These are phyloP conservation scores for Apteryx owenii DNA, from an alignment of 2,113 vertebrate species.

Conservation along the genomic window DNA sequence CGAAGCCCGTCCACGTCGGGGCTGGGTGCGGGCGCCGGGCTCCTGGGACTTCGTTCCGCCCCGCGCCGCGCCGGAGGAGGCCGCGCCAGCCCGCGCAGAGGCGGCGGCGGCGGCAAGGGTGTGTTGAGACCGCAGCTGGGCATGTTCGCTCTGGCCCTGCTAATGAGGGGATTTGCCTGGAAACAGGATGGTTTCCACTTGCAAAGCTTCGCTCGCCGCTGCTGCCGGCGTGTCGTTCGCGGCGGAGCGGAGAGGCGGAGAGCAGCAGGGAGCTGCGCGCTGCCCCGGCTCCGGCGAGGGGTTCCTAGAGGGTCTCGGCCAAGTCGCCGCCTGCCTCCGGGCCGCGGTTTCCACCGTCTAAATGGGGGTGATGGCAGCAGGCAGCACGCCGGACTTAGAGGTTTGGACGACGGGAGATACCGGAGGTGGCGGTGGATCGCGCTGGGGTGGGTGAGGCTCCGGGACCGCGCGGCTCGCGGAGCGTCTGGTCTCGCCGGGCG, in stretches of 20 bases:
- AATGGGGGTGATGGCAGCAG: background rate
- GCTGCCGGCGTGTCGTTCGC: background rate
- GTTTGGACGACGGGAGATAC: background rate
- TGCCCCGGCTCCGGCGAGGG: accelerated
- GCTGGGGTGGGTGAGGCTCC: background rate
- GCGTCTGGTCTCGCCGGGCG: background rate
- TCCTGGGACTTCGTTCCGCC: accelerated
- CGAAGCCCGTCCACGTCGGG: too few species aligned
- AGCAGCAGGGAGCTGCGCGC: background rate
- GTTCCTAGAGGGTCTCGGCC: background rate
- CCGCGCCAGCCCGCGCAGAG: background rate
- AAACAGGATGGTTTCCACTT: background rate
- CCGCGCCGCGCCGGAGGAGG: background rate
- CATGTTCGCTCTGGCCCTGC: background rate
- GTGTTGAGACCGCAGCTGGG: background rate
- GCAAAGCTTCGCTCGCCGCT: background rate
- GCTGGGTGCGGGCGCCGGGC: too few species aligned
- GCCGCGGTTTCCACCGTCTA: accelerated
- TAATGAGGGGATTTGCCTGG: background rate
- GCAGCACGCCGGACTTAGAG: background rate
- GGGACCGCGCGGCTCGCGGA: too few species aligned
- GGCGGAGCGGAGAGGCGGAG: background rate
- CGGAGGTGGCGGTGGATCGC: background rate
- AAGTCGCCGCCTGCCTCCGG: accelerated
- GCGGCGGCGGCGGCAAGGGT: background rate